Evolutionary conservation across 2,888 invertebrate species (phyloP).

Genomic region (Neuroscelio doddi): DNA sequence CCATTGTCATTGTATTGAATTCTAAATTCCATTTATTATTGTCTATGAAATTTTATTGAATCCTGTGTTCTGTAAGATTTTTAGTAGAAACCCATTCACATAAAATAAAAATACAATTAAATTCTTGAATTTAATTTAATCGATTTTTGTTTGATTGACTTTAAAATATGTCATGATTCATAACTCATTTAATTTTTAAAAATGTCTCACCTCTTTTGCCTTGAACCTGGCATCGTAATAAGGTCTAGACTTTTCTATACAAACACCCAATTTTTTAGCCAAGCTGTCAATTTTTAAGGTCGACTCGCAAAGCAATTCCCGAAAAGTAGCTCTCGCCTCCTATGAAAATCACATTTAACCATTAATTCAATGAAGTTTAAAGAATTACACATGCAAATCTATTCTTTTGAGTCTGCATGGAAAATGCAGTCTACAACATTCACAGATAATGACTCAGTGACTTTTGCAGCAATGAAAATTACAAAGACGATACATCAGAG

Average conservation of each 20-base stretch:
- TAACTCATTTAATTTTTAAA: neutral
- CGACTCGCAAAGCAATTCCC: constrained; percentile 86
- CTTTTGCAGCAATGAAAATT: constrained; percentile 43
- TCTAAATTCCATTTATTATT: no score
- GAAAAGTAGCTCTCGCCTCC: constrained; percentile 88
- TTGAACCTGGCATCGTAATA: constrained; percentile 92
- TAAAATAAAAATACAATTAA: constrained; percentile 20
- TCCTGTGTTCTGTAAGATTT: no score
- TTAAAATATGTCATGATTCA: neutral
- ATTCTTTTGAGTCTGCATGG: no score
- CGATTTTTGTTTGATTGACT: neutral
- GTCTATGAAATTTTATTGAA: no score
- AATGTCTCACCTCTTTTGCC: constrained; percentile 79
- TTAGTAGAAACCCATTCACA: no score
- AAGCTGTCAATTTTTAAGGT: constrained; percentile 86
- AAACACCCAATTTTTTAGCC: constrained; percentile 86
- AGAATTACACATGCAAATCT: neutral
- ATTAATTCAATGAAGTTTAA: neutral
- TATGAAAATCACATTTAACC: constrained; percentile 53
- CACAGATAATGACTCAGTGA: constrained; percentile 30
- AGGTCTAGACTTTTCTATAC: constrained; percentile 89
- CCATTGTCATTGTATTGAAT: no score
- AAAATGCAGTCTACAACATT: neutral
- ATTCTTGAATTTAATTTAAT: constrained; percentile 45
- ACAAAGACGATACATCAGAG: constrained; percentile 41